A percentile compares a stretch with the other conserved stretches of the same genome.
Conservation (phyloP, 1,140 invertebrate species). For the Ctenoplectra terminalis region DNA sequence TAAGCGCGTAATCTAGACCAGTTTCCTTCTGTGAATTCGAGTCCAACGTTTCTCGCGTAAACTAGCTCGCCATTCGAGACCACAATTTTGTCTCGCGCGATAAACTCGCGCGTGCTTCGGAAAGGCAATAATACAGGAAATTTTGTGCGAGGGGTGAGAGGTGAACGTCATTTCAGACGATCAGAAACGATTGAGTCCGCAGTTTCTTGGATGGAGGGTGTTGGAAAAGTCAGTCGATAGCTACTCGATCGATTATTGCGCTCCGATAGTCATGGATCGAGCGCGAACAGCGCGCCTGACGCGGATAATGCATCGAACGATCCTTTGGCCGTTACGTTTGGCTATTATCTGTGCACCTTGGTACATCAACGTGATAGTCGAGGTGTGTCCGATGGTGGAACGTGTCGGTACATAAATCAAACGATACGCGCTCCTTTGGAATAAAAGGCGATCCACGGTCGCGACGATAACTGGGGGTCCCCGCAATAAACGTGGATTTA, state of each 20-base stretch:
- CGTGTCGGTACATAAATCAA: slow-evolving; percentile 64
- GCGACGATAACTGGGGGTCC: slow-evolving; percentile 35
- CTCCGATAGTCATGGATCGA: not conserved
- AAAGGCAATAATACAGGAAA: not conserved
- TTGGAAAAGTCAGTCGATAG: not conserved
- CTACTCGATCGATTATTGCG: slow-evolving; percentile 5
- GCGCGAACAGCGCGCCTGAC: not conserved
- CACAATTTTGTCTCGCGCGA: not conserved
- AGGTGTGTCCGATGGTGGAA: slow-evolving; percentile 13
- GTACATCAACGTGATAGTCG: slow-evolving; percentile 35
- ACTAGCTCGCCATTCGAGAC: not conserved
- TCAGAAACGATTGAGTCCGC: slow-evolving; percentile 12
- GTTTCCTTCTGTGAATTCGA: too few species aligned
- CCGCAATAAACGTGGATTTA: slow-evolving; percentile 67
- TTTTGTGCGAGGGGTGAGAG: not conserved
- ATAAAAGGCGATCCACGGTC: not conserved
- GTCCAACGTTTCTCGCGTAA: not conserved
- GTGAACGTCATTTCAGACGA: not conserved
- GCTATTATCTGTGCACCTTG: slow-evolving; percentile 49
- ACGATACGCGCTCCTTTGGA: slow-evolving; percentile 50
- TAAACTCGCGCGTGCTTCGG: not conserved
- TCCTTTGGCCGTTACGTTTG: slow-evolving; percentile 38
- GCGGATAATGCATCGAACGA: slow-evolving; percentile 44
- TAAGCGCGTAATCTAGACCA: not conserved
- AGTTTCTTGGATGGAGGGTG: not conserved